Conservation (phyloP, 2,113 vertebrate species). For the Tautogolabrus adspersus region DNA sequence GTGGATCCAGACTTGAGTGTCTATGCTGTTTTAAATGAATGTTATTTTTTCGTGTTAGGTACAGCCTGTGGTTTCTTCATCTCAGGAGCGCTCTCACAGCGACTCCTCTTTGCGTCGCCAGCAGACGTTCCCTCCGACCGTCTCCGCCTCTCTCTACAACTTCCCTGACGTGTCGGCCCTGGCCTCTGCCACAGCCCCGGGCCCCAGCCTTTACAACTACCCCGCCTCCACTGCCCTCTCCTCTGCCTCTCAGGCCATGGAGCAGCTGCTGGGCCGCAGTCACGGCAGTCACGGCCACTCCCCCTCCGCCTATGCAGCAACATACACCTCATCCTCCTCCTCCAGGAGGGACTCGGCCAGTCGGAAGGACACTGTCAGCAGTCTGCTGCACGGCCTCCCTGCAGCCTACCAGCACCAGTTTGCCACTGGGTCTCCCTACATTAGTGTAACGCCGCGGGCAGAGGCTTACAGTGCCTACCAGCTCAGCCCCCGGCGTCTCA, state of each 20-base stretch:
- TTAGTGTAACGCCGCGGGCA: slow-evolving; percentile 93
- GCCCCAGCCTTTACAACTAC: slow-evolving; percentile 90
- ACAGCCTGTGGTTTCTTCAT: slow-evolving; percentile 84
- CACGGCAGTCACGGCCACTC: slow-evolving; percentile 83
- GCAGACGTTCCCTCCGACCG: slow-evolving; percentile 92
- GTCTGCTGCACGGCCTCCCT: slow-evolving; percentile 92
- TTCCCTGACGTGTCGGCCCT: slow-evolving; percentile 89
- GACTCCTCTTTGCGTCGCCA: slow-evolving; percentile 88
- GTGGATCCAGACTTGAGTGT: background rate
- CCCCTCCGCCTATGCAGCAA: slow-evolving; percentile 89
- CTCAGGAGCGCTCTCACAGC: slow-evolving; percentile 84
- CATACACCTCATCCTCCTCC: slow-evolving; percentile 77
- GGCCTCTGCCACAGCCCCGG: slow-evolving; percentile 83
- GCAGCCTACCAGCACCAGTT: slow-evolving; percentile 97
- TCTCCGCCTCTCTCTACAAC: slow-evolving; percentile 91
- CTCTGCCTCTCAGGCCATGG: slow-evolving; percentile 93
- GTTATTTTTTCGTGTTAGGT: slow-evolving; percentile 45
- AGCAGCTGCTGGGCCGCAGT: slow-evolving; percentile 92
- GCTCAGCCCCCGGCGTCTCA: slow-evolving; percentile 94
- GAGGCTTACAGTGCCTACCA: slow-evolving; percentile 97
- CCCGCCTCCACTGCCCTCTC: slow-evolving; percentile 91
- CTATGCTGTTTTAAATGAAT: background rate
- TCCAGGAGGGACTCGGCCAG: slow-evolving; percentile 80
- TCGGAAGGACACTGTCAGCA: slow-evolving; percentile 91
- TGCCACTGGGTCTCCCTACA: slow-evolving; percentile 90